Base-by-base conservation (phyloP, 2,888 invertebrate genomes). In the Archips crataeganus region DNA sequence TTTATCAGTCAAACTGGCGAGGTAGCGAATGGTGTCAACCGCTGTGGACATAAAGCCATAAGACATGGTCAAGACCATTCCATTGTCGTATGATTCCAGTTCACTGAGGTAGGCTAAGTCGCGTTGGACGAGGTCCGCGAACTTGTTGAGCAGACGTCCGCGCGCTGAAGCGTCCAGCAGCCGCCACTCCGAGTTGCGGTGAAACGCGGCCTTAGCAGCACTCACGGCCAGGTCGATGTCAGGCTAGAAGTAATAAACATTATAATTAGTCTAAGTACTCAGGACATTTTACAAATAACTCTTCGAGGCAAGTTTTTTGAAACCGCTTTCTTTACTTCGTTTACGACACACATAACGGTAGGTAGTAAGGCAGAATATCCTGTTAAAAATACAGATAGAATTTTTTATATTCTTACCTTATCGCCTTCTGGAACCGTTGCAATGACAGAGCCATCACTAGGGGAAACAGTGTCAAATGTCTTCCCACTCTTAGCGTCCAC, bases 51-150 rank as follows among this genome's bases (percentile, higher is more conserved):
- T 96, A 95, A 79, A 95, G 91, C n/a, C 81, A 83, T 77, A 95
- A 95, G 97, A 92, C 77, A 94, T 89, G 6, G 90, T 85, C 81
- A 95, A 96, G 0, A 98, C 97, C 90, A 98, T 98, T 34, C 99
- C 99, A 90, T 98, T 98, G 87, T 99, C 98, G 75, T 98, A 87
- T 0, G 98, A 98, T 93, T 99, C 99, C 83, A 99, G 93, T 80
- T 97, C 97, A 57, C 97, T 96, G 54, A 98, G 85, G 81, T 98
- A 98, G 23, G 23, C 54, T 2, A 93, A 90, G 87, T 98, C 97
- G 61, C 97, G 94, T 84, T 97, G 97, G 9, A 98, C 94, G 0
- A 98, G 93, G 87, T 98, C 97, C 0, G 98, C 98, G 75, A 98
- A 93, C 77, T 95, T 96, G 85, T 96, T 91, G 4, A 99, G 87